These are phyloP conservation scores for Argopecten irradians DNA, from an alignment of 1,140 invertebrate species.

Conservation along the genomic window DNA sequence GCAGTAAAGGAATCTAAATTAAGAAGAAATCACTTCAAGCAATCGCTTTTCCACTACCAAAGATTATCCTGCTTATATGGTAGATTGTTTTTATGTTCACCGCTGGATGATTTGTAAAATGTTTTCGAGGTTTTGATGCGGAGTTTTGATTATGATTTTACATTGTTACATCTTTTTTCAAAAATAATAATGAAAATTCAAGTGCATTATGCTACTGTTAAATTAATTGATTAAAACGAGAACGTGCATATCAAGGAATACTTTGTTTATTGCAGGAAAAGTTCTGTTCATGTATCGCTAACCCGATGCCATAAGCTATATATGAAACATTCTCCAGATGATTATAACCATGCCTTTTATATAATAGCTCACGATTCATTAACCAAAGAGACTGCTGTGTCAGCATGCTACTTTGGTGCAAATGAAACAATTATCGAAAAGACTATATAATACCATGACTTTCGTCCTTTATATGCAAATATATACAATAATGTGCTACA, in stretches of 20 bases:
- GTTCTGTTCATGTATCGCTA: background rate
- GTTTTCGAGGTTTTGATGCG: too few species aligned
- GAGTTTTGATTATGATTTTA: too few species aligned
- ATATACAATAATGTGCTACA: background rate
- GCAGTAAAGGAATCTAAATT: too few species aligned
- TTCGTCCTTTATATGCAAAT: background rate
- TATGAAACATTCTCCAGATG: background rate
- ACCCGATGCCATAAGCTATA: background rate
- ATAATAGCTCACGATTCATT: background rate
- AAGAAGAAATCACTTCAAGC: too few species aligned
- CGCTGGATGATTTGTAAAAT: too few species aligned
- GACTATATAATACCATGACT: background rate
- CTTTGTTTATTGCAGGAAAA: background rate
- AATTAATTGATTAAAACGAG: too few species aligned
- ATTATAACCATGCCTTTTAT: background rate
- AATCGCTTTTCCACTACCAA: too few species aligned
- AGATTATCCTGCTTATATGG: too few species aligned
- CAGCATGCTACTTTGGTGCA: background rate
- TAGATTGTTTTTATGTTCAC: too few species aligned
- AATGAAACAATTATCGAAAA: background rate
- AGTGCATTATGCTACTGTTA: too few species aligned
- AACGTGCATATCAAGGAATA: background rate
- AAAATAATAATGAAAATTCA: too few species aligned
- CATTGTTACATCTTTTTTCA: too few species aligned
- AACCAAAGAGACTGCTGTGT: background rate